Evolutionary conservation across 2,888 invertebrate genomes (phyloP).

Genomic region (Monochamus alternatus): DNA sequence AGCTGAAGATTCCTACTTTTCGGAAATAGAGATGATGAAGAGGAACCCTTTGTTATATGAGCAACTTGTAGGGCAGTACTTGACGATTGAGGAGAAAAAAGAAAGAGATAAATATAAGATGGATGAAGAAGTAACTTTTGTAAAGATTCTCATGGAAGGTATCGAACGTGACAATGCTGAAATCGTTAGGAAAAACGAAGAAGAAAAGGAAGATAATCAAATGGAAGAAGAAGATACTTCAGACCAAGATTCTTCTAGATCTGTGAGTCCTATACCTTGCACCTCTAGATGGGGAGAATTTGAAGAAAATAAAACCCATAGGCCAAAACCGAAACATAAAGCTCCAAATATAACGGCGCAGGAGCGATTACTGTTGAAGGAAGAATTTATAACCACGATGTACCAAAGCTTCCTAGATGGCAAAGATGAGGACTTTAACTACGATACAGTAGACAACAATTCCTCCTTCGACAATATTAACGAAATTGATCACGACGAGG

Average conservation of each 20-base stretch:
- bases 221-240: slow-evolving; percentile 67
- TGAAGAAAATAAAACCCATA: slow-evolving; percentile 58
- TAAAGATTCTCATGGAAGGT: slow-evolving; percentile 85
- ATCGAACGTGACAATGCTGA: slow-evolving; percentile 83
- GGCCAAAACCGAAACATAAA: slow-evolving; percentile 39
- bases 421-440: slow-evolving; percentile 87
- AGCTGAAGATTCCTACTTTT: slow-evolving; percentile 84
- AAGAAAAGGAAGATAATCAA: slow-evolving; percentile 75
- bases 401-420: slow-evolving; percentile 89
- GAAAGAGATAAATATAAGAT: slow-evolving; percentile 74
- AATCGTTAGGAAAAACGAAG: slow-evolving; percentile 76
- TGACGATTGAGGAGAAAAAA: slow-evolving; percentile 84
- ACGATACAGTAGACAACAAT: slow-evolving; percentile 86
- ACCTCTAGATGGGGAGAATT: slow-evolving; percentile 64
- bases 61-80: slow-evolving; percentile 89
- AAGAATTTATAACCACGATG: slow-evolving; percentile 91
- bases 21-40: slow-evolving; percentile 94
- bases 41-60: slow-evolving; percentile 93
- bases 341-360: slow-evolving; percentile 62
- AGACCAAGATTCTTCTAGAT: slow-evolving; percentile 50
- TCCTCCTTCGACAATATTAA: slow-evolving; percentile 85
- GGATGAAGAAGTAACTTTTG: slow-evolving; percentile 77
- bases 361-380: slow-evolving; percentile 79
- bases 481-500: slow-evolving; percentile 84
- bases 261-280: slow-evolving; percentile 53